Evolutionary conservation across 2,888 invertebrate species (phyloP), one percentile per base, ranked within the genome.

Genomic region (Stomorhina lunata): DNA sequence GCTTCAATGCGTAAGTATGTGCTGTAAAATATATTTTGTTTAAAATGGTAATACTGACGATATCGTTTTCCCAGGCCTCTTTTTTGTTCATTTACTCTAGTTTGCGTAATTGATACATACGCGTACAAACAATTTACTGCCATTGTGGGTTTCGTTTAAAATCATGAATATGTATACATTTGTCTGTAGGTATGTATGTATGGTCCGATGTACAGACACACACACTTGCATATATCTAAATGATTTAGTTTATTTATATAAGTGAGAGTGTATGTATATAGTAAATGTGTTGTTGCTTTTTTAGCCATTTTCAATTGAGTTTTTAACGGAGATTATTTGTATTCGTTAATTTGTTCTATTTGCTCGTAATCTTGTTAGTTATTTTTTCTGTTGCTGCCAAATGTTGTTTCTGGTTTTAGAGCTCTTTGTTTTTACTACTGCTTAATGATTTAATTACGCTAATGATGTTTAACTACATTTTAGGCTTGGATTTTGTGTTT

Each of bases 241-340:
- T n/a, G n/a, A n/a, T n/a, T n/a, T n/a, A n/a, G n/a, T n/a, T n/a
- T n/a, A n/a, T n/a, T n/a, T n/a, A 9, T 40, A 22, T 59, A 32
- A 27, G 15, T 40, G 68, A 4, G 32, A 15, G 22, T 63, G 48
- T 29, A 34, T 53, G 15, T 55, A 34, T 32, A 45, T 65, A 25
- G 61, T 25, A 22, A 15, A 9, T 68, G 45, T 71, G 22, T 71
- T 71, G 37, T 55, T 69, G n/a, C 9, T 29, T 27, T 65, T 76
- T 81, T 81, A 72, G 68, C 72, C 80, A 61, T 72, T 81, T 83
- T 68, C 82, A 77, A 82, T 85, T 80, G 81, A 81, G 81, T 79
- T 69, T 81, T 83, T 83, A 80, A 66, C 80, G 72, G 45, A 75
- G 81, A 85, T 85, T n/a, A n/a, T n/a, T 85, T 84, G 83, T 83